These are phyloP conservation scores for Falco concolor DNA, from an alignment of 2,797 vertebrate genomes.

Conservation along the genomic window DNA sequence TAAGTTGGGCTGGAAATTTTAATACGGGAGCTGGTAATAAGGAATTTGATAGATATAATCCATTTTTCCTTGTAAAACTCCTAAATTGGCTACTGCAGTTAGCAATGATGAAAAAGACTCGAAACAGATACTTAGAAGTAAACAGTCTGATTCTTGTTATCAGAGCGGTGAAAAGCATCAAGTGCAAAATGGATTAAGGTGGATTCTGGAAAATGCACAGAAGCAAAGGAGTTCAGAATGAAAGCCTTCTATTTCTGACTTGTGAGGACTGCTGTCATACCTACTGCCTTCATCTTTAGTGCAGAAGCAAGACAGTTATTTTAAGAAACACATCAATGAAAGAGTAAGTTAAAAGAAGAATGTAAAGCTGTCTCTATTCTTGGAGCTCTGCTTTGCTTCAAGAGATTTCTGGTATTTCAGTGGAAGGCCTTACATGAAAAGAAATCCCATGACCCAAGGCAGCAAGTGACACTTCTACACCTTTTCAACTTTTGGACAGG, in stretches of 20 bases:
- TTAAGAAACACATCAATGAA: slow-evolving; percentile 48
- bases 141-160: background rate
- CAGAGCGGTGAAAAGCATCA: background rate
- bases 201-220: slow-evolving; percentile 4
- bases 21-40: background rate
- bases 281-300: slow-evolving; percentile 13
- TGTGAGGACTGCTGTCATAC: background rate
- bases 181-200: background rate
- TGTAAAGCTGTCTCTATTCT: slow-evolving; percentile 30
- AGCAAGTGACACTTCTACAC: background rate
- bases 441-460: background rate
- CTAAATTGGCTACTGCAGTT: background rate
- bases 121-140: background rate
- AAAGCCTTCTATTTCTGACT: slow-evolving; percentile 24
- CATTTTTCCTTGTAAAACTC: background rate
- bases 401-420: background rate
- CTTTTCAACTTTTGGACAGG: background rate
- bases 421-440: background rate
- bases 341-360: slow-evolving; percentile 41
- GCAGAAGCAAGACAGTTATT: slow-evolving; percentile 32
- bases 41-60: background rate
- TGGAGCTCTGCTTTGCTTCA: slow-evolving; percentile 26
- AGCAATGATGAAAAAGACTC: background rate
- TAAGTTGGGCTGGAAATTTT: background rate
- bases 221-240: slow-evolving; percentile 16